phyloP scores from a whole-genome alignment of 2,888 invertebrate genomes.

The Hymenopus coronatus region DNA sequence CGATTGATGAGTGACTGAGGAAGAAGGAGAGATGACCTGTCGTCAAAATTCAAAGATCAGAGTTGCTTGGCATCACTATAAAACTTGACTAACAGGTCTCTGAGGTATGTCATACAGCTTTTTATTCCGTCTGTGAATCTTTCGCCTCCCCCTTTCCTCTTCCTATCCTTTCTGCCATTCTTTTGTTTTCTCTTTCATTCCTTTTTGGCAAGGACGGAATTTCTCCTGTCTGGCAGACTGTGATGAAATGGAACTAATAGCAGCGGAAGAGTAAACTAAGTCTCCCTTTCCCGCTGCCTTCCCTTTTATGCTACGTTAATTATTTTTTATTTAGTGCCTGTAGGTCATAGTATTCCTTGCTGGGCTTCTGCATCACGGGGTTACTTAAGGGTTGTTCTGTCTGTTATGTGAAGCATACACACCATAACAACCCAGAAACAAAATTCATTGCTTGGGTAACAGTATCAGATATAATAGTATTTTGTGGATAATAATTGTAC shows the following conservation, averaged over 20 bases:
- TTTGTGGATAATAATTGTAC: too few species aligned
- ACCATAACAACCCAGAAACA: neutral
- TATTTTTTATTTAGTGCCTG: neutral
- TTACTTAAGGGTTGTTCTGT: neutral
- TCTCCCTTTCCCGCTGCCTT: neutral
- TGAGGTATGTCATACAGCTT: slow-evolving; percentile 23
- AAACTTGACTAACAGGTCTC: slow-evolving; percentile 26
- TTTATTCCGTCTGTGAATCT: slow-evolving; percentile 18
- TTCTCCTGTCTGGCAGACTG: slow-evolving; percentile 15
- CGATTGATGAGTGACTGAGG: too few species aligned
- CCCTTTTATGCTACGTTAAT: neutral
- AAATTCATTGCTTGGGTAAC: too few species aligned
- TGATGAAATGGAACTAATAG: slow-evolving; percentile 11
- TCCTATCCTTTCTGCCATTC: neutral
- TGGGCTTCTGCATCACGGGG: neutral
- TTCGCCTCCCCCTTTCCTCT: neutral
- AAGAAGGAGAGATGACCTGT: neutral
- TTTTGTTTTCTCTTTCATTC: neutral
- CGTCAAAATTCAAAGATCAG: slow-evolving; percentile 6
- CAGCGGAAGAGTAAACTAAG: slow-evolving; percentile 12
- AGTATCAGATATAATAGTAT: too few species aligned
- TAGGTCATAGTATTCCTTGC: neutral
- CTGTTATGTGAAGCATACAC: neutral
- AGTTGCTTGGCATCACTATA: neutral
- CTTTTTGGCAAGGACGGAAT: slow-evolving; percentile 20